Conservation (phyloP, 2,888 invertebrate genomes). For the Cordilura impudica region DNA sequence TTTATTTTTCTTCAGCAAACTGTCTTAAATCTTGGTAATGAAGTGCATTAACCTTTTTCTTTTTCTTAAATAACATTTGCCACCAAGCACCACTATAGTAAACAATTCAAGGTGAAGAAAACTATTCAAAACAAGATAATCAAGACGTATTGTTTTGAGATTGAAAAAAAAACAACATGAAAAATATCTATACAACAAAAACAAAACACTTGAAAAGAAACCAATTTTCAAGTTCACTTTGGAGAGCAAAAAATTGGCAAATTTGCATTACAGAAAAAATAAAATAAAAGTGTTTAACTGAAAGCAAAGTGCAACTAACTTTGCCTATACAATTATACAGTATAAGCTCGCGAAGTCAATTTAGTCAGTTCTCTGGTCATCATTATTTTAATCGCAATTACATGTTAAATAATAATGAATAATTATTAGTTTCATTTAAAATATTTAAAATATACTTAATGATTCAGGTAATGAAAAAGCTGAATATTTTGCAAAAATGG, state of each 20-base stretch:
- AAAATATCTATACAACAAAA: constrained; percentile 27
- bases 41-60: constrained; percentile 53
- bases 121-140: constrained; percentile 40
- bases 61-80: background rate
- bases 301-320: constrained; percentile 12
- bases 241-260: constrained; percentile 21
- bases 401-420: too few species aligned
- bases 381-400: too few species aligned
- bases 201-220: background rate
- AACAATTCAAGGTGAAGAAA: constrained; percentile 61
- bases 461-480: too few species aligned
- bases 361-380: too few species aligned
- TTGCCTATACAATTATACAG: background rate
- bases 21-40: constrained; percentile 34
- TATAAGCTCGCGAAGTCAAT: too few species aligned
- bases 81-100: background rate
- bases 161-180: background rate
- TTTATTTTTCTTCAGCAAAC: constrained; percentile 3
- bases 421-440: too few species aligned
- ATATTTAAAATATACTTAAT: too few species aligned
- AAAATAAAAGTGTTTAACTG: constrained; percentile 21
- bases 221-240: constrained; percentile 59
- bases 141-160: constrained; percentile 42
- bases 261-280: constrained; percentile 40
- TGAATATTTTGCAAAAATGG: too few species aligned